Percentiles rank a stretch among this genome's conserved stretches.
Conservation (phyloP, 2,888 invertebrate species). For the Hemicrepidius hirtus region DNA sequence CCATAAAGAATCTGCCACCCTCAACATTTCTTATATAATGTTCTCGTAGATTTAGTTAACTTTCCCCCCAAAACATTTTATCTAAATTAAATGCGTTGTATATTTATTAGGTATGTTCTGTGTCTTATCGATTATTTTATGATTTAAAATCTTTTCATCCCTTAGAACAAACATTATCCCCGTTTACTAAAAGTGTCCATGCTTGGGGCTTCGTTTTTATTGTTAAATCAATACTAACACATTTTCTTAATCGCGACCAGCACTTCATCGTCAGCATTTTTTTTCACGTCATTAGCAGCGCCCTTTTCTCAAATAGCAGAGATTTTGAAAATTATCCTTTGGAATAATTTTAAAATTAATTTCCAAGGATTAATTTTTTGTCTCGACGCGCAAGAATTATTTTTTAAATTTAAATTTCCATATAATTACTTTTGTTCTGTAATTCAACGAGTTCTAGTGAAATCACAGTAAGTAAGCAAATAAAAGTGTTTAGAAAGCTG, state of each 20-base stretch:
- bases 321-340: no score
- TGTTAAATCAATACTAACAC: slow-evolving; percentile 26
- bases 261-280: slow-evolving; percentile 22
- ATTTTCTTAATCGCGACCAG: slow-evolving; percentile 24
- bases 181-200: slow-evolving; percentile 24
- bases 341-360: no score
- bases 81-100: background rate
- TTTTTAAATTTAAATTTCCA: no score
- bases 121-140: no score
- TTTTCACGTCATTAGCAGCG: slow-evolving; percentile 28
- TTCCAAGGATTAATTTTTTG: no score
- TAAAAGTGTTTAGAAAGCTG: slow-evolving; percentile 22
- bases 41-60: slow-evolving; percentile 2
- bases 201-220: slow-evolving; percentile 18
- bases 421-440: no score
- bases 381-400: no score
- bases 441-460: slow-evolving; percentile 4
- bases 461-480: slow-evolving; percentile 1
- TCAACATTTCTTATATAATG: slow-evolving; percentile 10
- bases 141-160: no score
- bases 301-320: slow-evolving; percentile 17
- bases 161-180: slow-evolving; percentile 16
- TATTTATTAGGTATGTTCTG: no score
- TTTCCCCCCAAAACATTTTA: background rate
- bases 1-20: slow-evolving; percentile 17